Conservation (phyloP, 2,888 invertebrate species). For the Aporophyla nigra region DNA sequence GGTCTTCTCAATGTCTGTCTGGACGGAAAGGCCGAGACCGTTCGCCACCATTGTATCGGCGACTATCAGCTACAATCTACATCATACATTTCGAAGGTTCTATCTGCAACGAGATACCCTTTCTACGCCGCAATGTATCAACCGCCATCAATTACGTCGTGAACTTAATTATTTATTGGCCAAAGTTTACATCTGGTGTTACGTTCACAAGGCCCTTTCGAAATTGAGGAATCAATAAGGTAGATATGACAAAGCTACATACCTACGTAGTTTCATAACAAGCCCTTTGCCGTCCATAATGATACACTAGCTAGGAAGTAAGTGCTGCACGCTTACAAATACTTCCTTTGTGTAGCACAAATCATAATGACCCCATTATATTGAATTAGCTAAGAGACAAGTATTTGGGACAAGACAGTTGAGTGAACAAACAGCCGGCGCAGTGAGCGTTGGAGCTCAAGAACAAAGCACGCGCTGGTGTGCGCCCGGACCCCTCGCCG, state of each 20-base stretch:
- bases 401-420: conserved; percentile 54
- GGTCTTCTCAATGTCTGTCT: background rate
- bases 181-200: conserved; percentile 25
- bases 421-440: conserved; percentile 40
- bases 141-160: conserved; percentile 3
- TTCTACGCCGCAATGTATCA: conserved; percentile 4
- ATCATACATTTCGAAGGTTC: conserved; percentile 28
- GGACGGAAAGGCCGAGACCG: conserved; percentile 11
- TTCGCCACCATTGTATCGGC: conserved; percentile 22
- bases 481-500: background rate
- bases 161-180: conserved; percentile 25
- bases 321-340: conserved; percentile 11
- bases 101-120: conserved; percentile 8
- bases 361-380: conserved; percentile 29
- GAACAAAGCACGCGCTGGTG: conserved; percentile 40
- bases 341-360: conserved; percentile 17
- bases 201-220: background rate
- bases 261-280: conserved; percentile 27
- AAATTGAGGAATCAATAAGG: conserved; percentile 9
- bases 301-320: conserved; percentile 20
- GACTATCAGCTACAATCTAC: conserved; percentile 24
- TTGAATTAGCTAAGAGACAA: conserved; percentile 50
- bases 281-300: conserved; percentile 1
- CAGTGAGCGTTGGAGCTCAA: conserved; percentile 32
- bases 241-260: conserved; percentile 19